A percentile compares a stretch with the other conserved stretches of the same genome.
phyloP scores from a whole-genome alignment of 2,113 vertebrate genomes.

The Brachirus orientalis region DNA sequence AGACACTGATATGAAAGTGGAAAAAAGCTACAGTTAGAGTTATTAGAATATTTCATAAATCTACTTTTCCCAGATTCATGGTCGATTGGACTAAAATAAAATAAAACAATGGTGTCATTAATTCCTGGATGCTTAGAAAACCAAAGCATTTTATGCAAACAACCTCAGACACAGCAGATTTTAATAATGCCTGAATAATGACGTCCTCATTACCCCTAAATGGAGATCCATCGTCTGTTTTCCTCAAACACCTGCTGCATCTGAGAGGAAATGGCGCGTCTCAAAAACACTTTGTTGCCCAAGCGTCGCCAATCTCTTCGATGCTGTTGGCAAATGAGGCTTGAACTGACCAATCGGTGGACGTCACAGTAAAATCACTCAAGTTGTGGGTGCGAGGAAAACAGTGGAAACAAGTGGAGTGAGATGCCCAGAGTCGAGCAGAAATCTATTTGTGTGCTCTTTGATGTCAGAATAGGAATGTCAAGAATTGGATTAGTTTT shows the following conservation, averaged over 20 bases:
- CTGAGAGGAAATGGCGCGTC: slow-evolving; percentile 33
- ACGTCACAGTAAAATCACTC: not conserved
- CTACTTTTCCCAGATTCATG: slow-evolving; percentile 16
- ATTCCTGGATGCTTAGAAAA: too few species aligned
- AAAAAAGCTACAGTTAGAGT: not conserved
- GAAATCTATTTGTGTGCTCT: too few species aligned
- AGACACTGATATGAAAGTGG: not conserved
- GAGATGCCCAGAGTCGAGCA: too few species aligned
- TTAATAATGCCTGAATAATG: slow-evolving; percentile 23
- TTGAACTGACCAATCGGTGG: not conserved
- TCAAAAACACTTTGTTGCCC: slow-evolving; percentile 15
- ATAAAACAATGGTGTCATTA: too few species aligned
- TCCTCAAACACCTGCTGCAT: slow-evolving; percentile 42
- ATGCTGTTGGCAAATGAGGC: slow-evolving; percentile 54
- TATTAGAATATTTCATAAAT: not conserved
- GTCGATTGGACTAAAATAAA: not conserved
- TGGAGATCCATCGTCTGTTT: slow-evolving; percentile 19
- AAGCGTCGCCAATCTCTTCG: slow-evolving; percentile 23
- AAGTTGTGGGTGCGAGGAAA: slow-evolving; percentile 27
- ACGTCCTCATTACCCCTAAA: slow-evolving; percentile 21
- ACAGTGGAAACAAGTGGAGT: not conserved
- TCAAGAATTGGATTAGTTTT: too few species aligned
- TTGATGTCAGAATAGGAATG: too few species aligned
- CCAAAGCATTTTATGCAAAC: not conserved
- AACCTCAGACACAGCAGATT: slow-evolving; percentile 24